Conservation (phyloP, 1,140 invertebrate species). For the Neodiprion pinetum region DNA sequence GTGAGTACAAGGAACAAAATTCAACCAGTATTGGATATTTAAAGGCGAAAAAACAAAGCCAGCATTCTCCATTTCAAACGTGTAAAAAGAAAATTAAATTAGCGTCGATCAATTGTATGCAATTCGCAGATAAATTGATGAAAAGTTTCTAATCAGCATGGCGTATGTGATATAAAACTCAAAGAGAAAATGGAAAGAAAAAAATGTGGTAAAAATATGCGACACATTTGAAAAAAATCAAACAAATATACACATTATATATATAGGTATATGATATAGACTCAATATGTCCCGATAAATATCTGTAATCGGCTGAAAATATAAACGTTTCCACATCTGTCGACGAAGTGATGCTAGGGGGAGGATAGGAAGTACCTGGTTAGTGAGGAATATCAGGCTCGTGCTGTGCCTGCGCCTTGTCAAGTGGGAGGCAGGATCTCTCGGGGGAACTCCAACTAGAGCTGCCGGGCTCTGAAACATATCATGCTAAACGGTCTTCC, state of each 20-base stretch:
- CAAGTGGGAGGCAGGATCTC: conserved; percentile 66
- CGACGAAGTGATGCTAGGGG: not conserved
- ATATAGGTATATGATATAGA: not conserved
- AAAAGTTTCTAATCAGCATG: too few relatives aligned
- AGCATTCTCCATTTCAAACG: not conserved
- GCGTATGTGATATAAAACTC: too few relatives aligned
- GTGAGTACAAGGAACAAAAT: not conserved
- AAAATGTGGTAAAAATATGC: not conserved
- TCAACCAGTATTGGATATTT: not conserved
- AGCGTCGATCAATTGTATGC: not conserved
- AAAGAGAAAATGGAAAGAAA: not conserved
- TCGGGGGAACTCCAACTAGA: conserved; percentile 55
- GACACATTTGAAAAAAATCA: not conserved
- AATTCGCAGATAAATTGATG: not conserved
- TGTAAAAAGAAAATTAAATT: not conserved
- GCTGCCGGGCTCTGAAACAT: conserved; percentile 66
- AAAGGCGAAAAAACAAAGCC: not conserved
- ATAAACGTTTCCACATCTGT: not conserved
- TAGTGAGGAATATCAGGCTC: conserved; percentile 66
- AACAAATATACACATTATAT: not conserved
- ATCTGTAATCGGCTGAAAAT: not conserved
- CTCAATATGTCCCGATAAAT: not conserved
- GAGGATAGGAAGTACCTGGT: conserved; percentile 64
- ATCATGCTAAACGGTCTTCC: conserved; percentile 56
- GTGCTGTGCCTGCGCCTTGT: conserved; percentile 76